These are phyloP conservation scores for Microplitis deprimator DNA, from an alignment of 2,888 invertebrate genomes.

Conservation along the genomic window DNA sequence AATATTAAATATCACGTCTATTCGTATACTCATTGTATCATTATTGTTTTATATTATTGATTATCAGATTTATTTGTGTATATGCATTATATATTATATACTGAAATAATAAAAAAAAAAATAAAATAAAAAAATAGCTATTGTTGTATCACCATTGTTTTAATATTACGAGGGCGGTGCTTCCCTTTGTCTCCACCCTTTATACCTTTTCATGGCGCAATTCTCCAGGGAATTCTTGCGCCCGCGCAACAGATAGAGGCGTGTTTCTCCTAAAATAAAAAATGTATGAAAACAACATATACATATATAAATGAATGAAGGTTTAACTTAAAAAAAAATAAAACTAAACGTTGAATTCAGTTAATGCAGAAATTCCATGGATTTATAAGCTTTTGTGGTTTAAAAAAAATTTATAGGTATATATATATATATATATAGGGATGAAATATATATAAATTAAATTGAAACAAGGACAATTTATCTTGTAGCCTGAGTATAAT, in stretches of 20 bases:
- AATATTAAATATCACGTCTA: background rate
- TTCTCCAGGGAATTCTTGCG: conserved; percentile 36
- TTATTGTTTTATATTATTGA: background rate
- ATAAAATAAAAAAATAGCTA: conserved; percentile 32
- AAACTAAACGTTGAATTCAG: background rate
- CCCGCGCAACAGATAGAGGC: conserved; percentile 42
- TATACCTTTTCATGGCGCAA: conserved; percentile 63
- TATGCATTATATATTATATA: conserved; percentile 8
- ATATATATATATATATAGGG: too few species aligned
- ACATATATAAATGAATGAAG: background rate
- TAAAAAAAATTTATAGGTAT: too few species aligned
- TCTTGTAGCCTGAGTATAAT: conserved; percentile 11
- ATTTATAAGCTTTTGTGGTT: background rate
- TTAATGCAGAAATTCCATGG: background rate
- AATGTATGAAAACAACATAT: background rate
- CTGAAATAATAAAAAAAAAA: too few species aligned
- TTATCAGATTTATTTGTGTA: conserved; percentile 10
- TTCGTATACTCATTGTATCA: background rate
- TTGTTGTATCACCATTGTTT: conserved; percentile 69
- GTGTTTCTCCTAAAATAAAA: conserved; percentile 23
- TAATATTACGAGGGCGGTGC: conserved; percentile 70
- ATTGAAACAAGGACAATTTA: conserved; percentile 1
- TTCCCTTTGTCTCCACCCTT: conserved; percentile 71
- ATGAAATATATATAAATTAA: background rate
- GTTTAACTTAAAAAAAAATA: background rate